Evolutionary conservation across 2,113 vertebrate species (phyloP), one percentile per base, ranked within the genome.

Genomic region (Elephantulus edwardii): DNA sequence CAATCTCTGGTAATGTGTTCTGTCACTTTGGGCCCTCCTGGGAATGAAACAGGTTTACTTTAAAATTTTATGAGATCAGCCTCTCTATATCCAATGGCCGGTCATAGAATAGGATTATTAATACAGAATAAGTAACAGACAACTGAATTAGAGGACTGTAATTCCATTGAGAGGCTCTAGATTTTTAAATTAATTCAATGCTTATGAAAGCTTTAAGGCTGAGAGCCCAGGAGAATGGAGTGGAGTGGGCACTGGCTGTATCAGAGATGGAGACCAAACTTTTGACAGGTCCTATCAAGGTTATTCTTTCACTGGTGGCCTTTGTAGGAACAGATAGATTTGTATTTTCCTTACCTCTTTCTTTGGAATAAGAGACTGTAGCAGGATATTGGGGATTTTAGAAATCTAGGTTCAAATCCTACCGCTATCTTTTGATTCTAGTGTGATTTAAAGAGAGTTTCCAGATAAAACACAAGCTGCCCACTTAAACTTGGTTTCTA

Each of bases 91-190:
- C 91, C 97, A 96, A 91, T 93, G 95, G 83, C 88, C 17, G 72
- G 92, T 90, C 95, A 90, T 66, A 86, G 75, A 93, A 87, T 96
- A n/a, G 88, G 88, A 97, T 97, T 96, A 97, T 98, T 97, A 97
- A 98, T 97, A 97, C 95, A 96, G 95, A 97, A 96, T 97, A 97
- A 97, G 97, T 97, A 97, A 95, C 88, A 94, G 94, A 46, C 86
- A 96, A 96, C 92, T 56, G 1, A 96, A 89, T 97, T 96, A 95
- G 48, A 30, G 86, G 56, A 92, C 76, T 95, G 88, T 96, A 95
- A 97, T 97, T 96, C 95, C 92, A 82, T 92, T 10, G 74, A 96
- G 93, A 88, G 64, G 19, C 81, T 94, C 93, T 24, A 74, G 95
- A 95, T 95, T 95, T 92, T 92, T 89, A 82, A 96, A 96, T 9